Conservation (phyloP, 2,113 vertebrate genomes). For the Sterrhoptilus dennistouni region DNA sequence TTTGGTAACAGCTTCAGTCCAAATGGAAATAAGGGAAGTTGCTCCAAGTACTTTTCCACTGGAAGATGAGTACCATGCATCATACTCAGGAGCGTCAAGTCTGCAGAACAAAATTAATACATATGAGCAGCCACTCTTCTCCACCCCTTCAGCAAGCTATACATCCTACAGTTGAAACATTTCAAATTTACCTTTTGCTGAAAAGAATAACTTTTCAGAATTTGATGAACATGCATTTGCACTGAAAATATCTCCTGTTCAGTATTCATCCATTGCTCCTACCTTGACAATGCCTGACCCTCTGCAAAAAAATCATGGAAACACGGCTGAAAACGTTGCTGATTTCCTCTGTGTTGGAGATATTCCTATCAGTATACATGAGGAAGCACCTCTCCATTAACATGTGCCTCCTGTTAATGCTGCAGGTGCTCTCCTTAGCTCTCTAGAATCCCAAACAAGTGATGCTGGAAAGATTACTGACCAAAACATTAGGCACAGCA, state of each 20-base stretch:
- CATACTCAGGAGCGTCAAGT: not conserved
- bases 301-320: not conserved
- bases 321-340: not conserved
- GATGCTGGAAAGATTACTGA: not conserved
- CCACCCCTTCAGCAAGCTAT: not conserved
- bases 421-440: not conserved
- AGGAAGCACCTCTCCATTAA: not conserved
- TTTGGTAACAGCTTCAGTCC: not conserved
- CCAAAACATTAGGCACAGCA: not conserved
- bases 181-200: constrained; percentile 1
- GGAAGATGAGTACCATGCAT: not conserved
- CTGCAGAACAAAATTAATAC: constrained; percentile 15
- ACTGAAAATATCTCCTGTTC: not conserved
- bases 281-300: not conserved
- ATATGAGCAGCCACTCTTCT: not conserved
- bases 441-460: not conserved
- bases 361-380: not conserved
- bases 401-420: not conserved
- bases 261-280: not conserved
- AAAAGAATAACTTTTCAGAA: not conserved
- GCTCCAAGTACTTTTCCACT: not conserved
- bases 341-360: not conserved
- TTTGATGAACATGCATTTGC: not conserved
- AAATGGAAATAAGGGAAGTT: not conserved
- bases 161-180: not conserved